A percentile compares a stretch with the other conserved stretches of the same genome.
phyloP scores from a whole-genome alignment of 2,888 invertebrate species.

The Laspeyria flexula region DNA sequence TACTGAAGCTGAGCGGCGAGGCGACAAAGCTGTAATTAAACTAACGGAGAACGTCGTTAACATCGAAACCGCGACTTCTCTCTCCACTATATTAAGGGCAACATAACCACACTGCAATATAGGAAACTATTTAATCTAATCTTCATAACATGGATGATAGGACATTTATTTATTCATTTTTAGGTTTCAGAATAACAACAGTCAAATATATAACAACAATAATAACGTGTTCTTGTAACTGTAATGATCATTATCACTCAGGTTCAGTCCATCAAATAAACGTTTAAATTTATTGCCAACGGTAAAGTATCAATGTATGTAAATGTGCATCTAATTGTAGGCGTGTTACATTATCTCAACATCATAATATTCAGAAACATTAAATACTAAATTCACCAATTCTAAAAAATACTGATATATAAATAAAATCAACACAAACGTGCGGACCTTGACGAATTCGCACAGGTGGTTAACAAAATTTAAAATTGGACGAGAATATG shows the following conservation, averaged over 20 bases:
- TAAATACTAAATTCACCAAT: not conserved
- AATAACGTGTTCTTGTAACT: too few species aligned
- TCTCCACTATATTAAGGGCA: conserved; percentile 59
- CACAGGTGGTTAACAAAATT: conserved; percentile 4
- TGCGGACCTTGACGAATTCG: conserved; percentile 3
- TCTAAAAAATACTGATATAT: conserved; percentile 2
- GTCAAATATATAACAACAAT: too few species aligned
- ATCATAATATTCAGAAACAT: conserved; percentile 1
- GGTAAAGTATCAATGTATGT: not conserved
- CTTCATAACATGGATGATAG: not conserved
- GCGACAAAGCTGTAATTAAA: conserved; percentile 81
- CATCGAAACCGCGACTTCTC: conserved; percentile 61
- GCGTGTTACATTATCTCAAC: not conserved
- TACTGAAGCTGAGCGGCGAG: conserved; percentile 66
- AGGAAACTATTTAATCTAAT: conserved; percentile 12
- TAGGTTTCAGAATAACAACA: too few species aligned
- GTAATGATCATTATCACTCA: not conserved
- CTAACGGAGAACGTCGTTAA: conserved; percentile 78
- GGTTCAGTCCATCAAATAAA: too few species aligned
- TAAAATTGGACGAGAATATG: conserved; percentile 10
- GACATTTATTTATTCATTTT: too few species aligned
- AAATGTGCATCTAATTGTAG: not conserved
- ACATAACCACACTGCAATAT: conserved; percentile 54
- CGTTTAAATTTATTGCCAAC: not conserved
- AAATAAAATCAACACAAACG: conserved; percentile 4